A percentile compares a stretch with the other conserved stretches of the same genome.
phyloP scores from a whole-genome alignment of 1,140 invertebrate species.

The Microplitis mediator region DNA sequence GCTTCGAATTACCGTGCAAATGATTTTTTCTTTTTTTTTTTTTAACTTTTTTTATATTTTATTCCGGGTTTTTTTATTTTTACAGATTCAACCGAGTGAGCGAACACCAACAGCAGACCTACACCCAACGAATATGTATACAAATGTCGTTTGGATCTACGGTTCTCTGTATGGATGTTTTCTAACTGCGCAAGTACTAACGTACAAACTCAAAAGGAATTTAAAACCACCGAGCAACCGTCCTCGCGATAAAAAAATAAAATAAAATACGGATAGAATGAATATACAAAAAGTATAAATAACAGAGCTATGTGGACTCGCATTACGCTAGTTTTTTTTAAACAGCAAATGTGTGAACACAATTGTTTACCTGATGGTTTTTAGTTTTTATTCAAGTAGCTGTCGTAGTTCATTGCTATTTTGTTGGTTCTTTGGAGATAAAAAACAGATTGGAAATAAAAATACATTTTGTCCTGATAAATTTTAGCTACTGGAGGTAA shows the following conservation, averaged over 20 bases:
- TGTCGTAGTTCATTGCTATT: too few relatives aligned
- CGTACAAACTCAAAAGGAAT: slow-evolving; percentile 58
- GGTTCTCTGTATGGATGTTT: background rate
- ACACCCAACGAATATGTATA: slow-evolving; percentile 1
- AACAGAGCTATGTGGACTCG: too few relatives aligned
- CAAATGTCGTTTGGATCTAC: background rate
- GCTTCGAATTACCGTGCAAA: slow-evolving; percentile 65
- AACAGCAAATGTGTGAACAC: too few relatives aligned
- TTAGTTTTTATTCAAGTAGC: too few relatives aligned
- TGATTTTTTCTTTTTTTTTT: slow-evolving; percentile 59
- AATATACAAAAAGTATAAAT: too few relatives aligned
- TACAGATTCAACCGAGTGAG: slow-evolving; percentile 8
- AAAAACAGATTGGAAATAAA: background rate
- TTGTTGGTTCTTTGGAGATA: too few relatives aligned
- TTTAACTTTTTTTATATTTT: slow-evolving; percentile 28
- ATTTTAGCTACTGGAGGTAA: too few relatives aligned
- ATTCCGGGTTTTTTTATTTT: slow-evolving; percentile 32
- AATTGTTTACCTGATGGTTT: too few relatives aligned
- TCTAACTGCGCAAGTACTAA: slow-evolving; percentile 36
- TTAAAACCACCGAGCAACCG: slow-evolving; percentile 54
- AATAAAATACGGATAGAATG: too few relatives aligned
- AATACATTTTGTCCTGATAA: too few relatives aligned
- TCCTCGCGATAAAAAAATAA: slow-evolving; percentile 26
- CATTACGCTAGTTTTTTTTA: too few relatives aligned
- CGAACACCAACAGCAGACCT: background rate